Base-by-base conservation (phyloP, 2,113 vertebrate species). In the Poeciliopsis occidentalis region DNA sequence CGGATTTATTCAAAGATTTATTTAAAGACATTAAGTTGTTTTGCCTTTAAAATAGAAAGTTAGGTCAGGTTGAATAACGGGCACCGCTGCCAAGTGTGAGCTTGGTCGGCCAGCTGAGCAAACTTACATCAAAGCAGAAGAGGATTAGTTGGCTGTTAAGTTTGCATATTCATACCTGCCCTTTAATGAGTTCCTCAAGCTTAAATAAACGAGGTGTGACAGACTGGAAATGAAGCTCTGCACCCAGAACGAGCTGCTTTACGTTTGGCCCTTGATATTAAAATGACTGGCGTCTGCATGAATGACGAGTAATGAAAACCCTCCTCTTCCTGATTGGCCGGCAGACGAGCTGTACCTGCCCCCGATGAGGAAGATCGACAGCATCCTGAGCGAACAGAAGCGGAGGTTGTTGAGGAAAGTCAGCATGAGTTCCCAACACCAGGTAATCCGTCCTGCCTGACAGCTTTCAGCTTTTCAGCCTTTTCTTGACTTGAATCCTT, bases 281-380 rank as follows among this genome's bases (percentile, higher is more conserved):
- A 74, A 82, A 79, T 84, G 81, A 87, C 63, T 84, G 80, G 63
- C 85, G 72, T 73, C 68, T 70, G 32, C 61, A 30, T 68, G 76
- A 75, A 72, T 75, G 68, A 80, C 78, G 69, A 73, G 80, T 88
- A 84, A 85, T 83, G 64, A 62, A 67, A 79, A 57, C 32, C 15
- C 78, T 30, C 57, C 73, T 63, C 60, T 3, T 12, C 27, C 78
- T 61, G 77, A 89, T 79, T 85, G 83, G 79, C 71, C 76, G 80
- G 67, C 90, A 96, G 96, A 97, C 15, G 96, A 97, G 83, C 90
- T 97, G 34, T 97, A 97, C 86, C 95, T 97, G 60, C 96, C 96
- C 0, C 96, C 96, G 7, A 97, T 97, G 96, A 93, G 96, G 81
- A 97, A 97, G 93, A 97, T 97, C 2, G 96, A 97, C 34, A 93